These are phyloP conservation scores for Cebidichthys violaceus DNA, from an alignment of 2,113 vertebrate genomes.

Conservation along the genomic window DNA sequence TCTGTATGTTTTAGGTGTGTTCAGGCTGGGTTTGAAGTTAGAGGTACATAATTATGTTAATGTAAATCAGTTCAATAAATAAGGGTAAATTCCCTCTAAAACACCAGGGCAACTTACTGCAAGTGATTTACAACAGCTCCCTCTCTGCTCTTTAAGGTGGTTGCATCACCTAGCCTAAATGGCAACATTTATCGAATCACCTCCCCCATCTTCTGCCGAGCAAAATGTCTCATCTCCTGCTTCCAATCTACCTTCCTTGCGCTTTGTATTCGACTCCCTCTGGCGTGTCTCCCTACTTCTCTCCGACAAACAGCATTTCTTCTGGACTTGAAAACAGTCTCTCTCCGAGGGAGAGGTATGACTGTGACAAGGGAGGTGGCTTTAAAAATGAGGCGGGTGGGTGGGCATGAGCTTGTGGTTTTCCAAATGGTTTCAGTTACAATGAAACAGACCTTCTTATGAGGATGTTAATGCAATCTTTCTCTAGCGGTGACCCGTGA, in stretches of 20 bases:
- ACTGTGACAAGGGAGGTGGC: constrained; percentile 30
- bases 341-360: constrained; percentile 19
- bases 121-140: constrained; percentile 5
- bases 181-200: constrained; percentile 31
- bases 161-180: neutral
- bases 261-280: constrained; percentile 7
- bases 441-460: constrained; percentile 60
- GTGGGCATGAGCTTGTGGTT: constrained; percentile 5
- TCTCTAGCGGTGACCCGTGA: constrained; percentile 45
- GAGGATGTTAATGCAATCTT: constrained; percentile 37
- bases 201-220: neutral
- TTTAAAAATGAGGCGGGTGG: constrained; percentile 27
- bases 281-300: neutral
- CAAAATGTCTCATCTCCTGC: constrained; percentile 14
- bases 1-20: neutral
- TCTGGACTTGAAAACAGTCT: constrained; percentile 11
- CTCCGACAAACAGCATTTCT: constrained; percentile 32
- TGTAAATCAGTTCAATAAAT: constrained; percentile 22
- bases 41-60: neutral
- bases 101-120: neutral
- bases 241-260: constrained; percentile 11
- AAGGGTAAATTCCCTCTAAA: constrained; percentile 1
- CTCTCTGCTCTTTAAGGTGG: constrained; percentile 14
- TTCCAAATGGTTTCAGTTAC: constrained; percentile 46
- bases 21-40: neutral